A percentile compares a stretch with the other conserved stretches of the same genome.
phyloP scores from a whole-genome alignment of 2,797 vertebrate genomes.

The Scolopax rusticola region DNA sequence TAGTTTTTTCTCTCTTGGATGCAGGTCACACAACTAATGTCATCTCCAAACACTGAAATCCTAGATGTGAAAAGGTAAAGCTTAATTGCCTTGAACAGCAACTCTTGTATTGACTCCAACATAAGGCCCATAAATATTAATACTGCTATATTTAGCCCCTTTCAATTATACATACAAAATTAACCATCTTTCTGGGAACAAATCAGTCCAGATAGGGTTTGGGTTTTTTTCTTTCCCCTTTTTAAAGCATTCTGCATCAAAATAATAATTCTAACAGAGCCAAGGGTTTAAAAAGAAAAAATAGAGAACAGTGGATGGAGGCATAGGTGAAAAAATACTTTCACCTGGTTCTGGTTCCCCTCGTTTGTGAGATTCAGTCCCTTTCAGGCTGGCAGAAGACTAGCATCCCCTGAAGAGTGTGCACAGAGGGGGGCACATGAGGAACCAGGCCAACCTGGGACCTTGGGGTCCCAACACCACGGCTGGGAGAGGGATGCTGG shows the following conservation, averaged over 20 bases:
- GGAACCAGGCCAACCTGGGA: neutral
- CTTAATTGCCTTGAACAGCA: conserved; percentile 72
- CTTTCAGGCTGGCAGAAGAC: neutral
- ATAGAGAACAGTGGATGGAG: neutral
- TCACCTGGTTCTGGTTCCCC: neutral
- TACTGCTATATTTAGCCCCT: conserved; percentile 68
- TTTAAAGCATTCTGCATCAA: conserved; percentile 19
- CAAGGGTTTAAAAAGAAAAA: neutral
- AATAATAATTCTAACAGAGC: neutral
- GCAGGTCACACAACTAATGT: conserved; percentile 59
- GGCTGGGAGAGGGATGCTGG: neutral
- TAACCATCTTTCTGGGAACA: conserved; percentile 64
- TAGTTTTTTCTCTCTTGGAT: conserved; percentile 22
- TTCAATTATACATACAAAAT: conserved; percentile 71
- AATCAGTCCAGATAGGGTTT: conserved; percentile 37
- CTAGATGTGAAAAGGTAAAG: conserved; percentile 69
- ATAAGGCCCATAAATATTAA: conserved; percentile 72
- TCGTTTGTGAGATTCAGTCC: neutral
- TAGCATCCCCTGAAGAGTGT: neutral
- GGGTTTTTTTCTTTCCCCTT: neutral
- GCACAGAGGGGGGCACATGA: accelerated
- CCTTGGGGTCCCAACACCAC: neutral
- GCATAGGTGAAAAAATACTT: neutral
- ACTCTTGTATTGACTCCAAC: conserved; percentile 63
- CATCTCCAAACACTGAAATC: conserved; percentile 54